Percentiles rank a stretch among this genome's conserved stretches.
Conservation (phyloP, 2,797 vertebrate species). For the Myotis daubentonii region DNA sequence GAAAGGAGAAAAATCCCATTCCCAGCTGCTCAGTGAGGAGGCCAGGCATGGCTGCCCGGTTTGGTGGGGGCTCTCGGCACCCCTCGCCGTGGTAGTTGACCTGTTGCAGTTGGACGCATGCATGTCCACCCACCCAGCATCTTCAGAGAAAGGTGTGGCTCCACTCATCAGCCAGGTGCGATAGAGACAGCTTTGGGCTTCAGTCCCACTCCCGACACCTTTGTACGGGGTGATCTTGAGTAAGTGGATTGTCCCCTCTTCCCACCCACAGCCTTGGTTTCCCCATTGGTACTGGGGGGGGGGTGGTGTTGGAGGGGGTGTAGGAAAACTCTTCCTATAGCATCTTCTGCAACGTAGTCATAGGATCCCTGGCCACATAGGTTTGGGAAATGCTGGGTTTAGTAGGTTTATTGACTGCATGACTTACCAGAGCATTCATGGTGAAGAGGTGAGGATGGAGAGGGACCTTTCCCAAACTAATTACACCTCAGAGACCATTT, state of each 20-base stretch:
- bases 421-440: neutral
- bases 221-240: neutral
- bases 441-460: neutral
- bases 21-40: neutral
- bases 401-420: neutral
- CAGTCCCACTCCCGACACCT: neutral
- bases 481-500: neutral
- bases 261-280: neutral
- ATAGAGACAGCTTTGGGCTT: neutral
- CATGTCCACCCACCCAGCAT: neutral
- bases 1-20: neutral
- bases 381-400: neutral
- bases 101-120: neutral
- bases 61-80: rapidly evolving
- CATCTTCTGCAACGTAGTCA: neutral
- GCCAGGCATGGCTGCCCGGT: rapidly evolving
- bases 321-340: neutral
- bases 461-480: neutral
- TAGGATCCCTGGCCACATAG: neutral
- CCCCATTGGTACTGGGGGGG: neutral
- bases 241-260: neutral
- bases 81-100: neutral
- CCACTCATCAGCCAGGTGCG: neutral
- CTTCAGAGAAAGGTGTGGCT: neutral
- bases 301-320: neutral